Base-by-base conservation (phyloP, 1,140 invertebrate genomes). In the Drosophila sucinea region DNA sequence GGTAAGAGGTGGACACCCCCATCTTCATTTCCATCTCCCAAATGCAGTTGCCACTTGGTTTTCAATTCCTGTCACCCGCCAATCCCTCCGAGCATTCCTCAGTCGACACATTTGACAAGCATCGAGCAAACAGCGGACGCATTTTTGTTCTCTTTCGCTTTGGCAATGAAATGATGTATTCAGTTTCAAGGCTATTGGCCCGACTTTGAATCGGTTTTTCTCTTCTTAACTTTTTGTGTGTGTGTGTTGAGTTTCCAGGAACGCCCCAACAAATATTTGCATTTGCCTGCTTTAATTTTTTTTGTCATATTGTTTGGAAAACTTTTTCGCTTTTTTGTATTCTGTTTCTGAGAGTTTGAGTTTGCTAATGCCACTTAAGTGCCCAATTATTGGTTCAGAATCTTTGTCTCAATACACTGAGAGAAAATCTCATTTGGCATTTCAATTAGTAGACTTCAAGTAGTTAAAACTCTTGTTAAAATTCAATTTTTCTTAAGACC, bases 301-400 rank as follows among this genome's bases (percentile, higher is more conserved):
- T 51, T 51, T 51, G 44, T 51, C 44, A 51, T 73, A 69, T 67
- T 69, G 70, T 79, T 67, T 62, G 44, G 78, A 68, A 77, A 69
- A 67, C 35, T 44, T 62, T 40, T 60, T 38, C 2, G 35, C 27
- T 0, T 51, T n/a, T 51, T 23, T 66, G 32, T 35, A 35, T 66
- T 66, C 41, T 41, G 17, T 61, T 47, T 63, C 38, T 40, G 35
- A 64, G 41, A 41, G 35, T 44, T 55, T 60, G 60, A 60, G 35
- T 66, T 63, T 69, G 78, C 83, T 86, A 86, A 89, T 87, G 77
- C 84, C 83, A 81, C 77, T 89, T 89, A 89, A 89, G 84, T 89
- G 85, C 69, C 85, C 84, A 89, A 89, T 89, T 89, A 89, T 90
- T 75, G 69, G 69, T 29, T 78, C 67, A 60, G 67, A 66, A 40